A percentile compares a stretch with the other conserved stretches of the same genome.
Conservation (phyloP, 2,797 vertebrate genomes). For the Enteromius unitaeniatus region DNA sequence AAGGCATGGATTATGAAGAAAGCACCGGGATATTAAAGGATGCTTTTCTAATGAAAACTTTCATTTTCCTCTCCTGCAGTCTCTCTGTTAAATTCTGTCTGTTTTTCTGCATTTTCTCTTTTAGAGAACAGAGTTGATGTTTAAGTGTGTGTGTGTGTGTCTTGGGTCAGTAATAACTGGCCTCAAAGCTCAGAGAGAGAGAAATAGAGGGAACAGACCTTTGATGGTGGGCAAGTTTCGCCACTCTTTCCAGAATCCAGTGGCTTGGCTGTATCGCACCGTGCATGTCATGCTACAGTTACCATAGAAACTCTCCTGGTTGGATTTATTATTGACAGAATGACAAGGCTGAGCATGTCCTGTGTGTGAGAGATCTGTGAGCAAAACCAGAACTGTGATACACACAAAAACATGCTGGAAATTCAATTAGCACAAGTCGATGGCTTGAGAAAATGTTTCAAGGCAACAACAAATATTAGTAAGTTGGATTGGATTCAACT, state of each 20-base stretch:
- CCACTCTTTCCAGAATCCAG: conserved; percentile 29
- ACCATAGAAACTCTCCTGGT: conserved; percentile 70
- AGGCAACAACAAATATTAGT: background rate
- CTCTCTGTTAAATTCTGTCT: conserved; percentile 43
- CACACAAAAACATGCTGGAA: conserved; percentile 33
- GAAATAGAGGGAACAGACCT: conserved; percentile 30
- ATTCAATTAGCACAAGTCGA: background rate
- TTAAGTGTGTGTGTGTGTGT: background rate
- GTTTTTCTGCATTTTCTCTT: conserved; percentile 42
- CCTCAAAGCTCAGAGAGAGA: conserved; percentile 21
- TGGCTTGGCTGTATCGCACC: background rate
- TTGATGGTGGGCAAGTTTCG: conserved; percentile 42
- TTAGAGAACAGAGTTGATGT: conserved; percentile 33
- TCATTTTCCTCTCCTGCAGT: conserved; percentile 52
- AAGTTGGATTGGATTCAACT: too few relatives aligned
- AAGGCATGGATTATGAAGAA: conserved; percentile 66
- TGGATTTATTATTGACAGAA: conserved; percentile 61
- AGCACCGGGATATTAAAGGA: conserved; percentile 64
- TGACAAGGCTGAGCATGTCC: conserved; percentile 53
- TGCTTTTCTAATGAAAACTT: conserved; percentile 62
- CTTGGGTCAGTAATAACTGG: conserved; percentile 29
- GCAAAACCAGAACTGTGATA: conserved; percentile 30
- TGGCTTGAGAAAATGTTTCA: background rate
- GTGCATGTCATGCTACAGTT: conserved; percentile 48
- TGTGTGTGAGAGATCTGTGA: conserved; percentile 21